phyloP scores from a whole-genome alignment of 2,888 invertebrate genomes.

The Aphidoletes aphidimyza region DNA sequence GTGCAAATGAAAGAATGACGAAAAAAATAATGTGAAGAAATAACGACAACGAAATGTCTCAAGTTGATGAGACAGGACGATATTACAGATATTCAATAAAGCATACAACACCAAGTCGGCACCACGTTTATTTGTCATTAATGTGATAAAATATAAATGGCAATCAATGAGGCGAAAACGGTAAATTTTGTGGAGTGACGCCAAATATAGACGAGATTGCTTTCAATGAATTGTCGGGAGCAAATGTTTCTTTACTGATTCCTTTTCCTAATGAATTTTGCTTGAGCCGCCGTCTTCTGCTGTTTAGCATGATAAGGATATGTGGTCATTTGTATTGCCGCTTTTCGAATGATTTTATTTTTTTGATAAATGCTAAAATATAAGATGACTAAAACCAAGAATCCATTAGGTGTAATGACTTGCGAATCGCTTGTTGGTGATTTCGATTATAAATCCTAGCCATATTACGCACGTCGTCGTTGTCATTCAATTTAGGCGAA shows the following conservation, averaged over 20 bases:
- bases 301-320: not conserved
- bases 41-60: not conserved
- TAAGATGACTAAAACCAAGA: not conserved
- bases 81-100: not conserved
- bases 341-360: not conserved
- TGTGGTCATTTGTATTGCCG: not conserved
- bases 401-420: conserved; percentile 27
- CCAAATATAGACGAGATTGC: not conserved
- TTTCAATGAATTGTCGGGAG: not conserved
- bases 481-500: not conserved
- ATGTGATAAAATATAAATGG: not conserved
- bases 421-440: not conserved
- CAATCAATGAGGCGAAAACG: not conserved
- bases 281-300: not conserved
- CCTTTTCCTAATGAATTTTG: not conserved
- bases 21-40: not conserved
- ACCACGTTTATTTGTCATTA: not conserved
- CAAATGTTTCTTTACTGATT: not conserved
- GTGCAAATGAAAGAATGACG: not conserved
- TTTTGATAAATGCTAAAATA: not conserved
- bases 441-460: conserved; percentile 22
- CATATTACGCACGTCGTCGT: not conserved
- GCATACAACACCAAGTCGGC: not conserved
- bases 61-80: not conserved
- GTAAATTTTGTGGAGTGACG: not conserved